Percentiles rank a stretch among this genome's conserved stretches.
These are phyloP conservation scores for Hylaea fasciaria DNA, from an alignment of 2,888 invertebrate species.

Conservation along the genomic window DNA sequence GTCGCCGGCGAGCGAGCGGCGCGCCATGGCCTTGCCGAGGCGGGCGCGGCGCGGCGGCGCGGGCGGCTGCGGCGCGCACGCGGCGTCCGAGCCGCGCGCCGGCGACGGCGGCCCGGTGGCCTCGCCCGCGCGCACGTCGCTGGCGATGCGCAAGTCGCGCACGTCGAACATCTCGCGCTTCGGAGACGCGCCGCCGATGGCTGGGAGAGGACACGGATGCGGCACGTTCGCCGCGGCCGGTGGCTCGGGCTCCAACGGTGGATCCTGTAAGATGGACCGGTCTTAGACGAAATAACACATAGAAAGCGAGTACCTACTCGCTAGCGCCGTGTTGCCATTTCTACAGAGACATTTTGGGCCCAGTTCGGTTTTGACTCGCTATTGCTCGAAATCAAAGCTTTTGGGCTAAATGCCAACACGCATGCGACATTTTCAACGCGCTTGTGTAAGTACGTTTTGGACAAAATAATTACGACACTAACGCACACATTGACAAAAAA, in stretches of 20 bases:
- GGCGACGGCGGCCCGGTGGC: constrained; percentile 87
- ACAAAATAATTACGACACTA: too few species aligned
- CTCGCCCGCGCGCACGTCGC: constrained; percentile 68
- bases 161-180: constrained; percentile 75
- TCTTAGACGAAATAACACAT: too few species aligned
- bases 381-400: too few species aligned
- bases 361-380: too few species aligned
- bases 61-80: constrained; percentile 86
- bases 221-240: constrained; percentile 74
- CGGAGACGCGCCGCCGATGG: constrained; percentile 77
- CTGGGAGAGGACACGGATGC: constrained; percentile 71
- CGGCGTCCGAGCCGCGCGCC: constrained; percentile 88
- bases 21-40: constrained; percentile 87
- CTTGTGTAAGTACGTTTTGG: too few species aligned
- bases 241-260: constrained; percentile 71
- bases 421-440: too few species aligned
- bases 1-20: constrained; percentile 85
- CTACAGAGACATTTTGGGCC: too few species aligned
- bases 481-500: too few species aligned
- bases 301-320: too few species aligned
- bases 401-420: too few species aligned
- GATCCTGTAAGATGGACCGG: constrained; percentile 59
- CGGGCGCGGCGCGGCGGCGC: constrained; percentile 77
- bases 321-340: too few species aligned
- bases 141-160: constrained; percentile 70